Percentiles rank a stretch among this genome's conserved stretches.
Conservation (phyloP, 1,140 invertebrate species). For the Drosophila orosa region DNA sequence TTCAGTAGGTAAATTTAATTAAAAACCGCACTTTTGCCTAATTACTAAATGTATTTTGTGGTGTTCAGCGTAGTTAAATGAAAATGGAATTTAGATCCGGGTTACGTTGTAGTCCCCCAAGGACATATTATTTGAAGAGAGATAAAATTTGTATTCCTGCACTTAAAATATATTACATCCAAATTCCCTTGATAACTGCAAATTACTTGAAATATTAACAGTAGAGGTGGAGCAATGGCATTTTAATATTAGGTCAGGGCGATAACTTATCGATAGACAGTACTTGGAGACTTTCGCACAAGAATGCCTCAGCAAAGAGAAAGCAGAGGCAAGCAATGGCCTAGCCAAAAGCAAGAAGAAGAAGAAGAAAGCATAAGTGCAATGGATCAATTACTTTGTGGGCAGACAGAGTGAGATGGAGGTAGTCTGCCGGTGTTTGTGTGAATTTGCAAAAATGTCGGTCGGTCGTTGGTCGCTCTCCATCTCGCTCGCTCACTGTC, state of each 20-base stretch:
- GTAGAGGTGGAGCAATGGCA: not conserved
- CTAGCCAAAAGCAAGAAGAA: conserved; percentile 33
- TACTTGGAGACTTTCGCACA: conserved; percentile 21
- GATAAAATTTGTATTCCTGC: not conserved
- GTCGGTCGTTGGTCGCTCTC: conserved; percentile 67
- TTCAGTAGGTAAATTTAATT: conserved; percentile 27
- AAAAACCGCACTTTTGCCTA: conserved; percentile 22
- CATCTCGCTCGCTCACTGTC: conserved; percentile 11
- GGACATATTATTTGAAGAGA: not conserved
- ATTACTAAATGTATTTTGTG: conserved; percentile 13
- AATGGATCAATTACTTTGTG: conserved; percentile 79
- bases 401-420: conserved; percentile 43
- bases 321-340: conserved; percentile 46
- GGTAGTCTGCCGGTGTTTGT: conserved; percentile 39
- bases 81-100: conserved; percentile 6
- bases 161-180: not conserved
- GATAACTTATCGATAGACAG: conserved; percentile 25
- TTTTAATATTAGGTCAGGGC: conserved; percentile 11
- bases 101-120: not conserved
- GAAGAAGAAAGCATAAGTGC: conserved; percentile 61
- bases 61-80: conserved; percentile 2
- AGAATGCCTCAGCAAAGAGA: conserved; percentile 58
- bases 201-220: not conserved
- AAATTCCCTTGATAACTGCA: not conserved
- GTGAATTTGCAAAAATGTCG: conserved; percentile 72